Percentiles rank a stretch among this genome's conserved stretches.
These are phyloP conservation scores for Drosophila helvetica DNA, from an alignment of 2,888 invertebrate genomes.

Conservation along the genomic window DNA sequence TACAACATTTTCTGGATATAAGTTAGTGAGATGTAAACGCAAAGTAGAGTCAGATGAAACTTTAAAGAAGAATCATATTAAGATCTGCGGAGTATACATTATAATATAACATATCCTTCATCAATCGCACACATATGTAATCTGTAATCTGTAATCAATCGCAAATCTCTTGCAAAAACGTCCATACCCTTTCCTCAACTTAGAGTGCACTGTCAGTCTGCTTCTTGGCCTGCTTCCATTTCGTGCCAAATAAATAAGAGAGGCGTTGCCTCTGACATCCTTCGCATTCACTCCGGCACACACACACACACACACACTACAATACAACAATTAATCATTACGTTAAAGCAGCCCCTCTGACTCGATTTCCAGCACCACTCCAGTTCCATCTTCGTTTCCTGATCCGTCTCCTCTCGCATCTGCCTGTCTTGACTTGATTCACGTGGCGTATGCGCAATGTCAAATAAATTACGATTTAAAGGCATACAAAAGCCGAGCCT, in stretches of 20 bases:
- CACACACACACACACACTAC: constrained; percentile 2
- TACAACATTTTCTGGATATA: too few species aligned
- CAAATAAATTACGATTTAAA: constrained; percentile 70
- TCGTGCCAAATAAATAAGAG: constrained; percentile 70
- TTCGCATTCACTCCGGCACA: not conserved
- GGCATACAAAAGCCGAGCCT: constrained; percentile 21
- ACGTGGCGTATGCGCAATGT: constrained; percentile 73
- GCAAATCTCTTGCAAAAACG: not conserved
- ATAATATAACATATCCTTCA: too few species aligned
- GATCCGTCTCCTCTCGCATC: constrained; percentile 9
- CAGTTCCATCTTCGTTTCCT: not conserved
- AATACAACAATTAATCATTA: constrained; percentile 72
- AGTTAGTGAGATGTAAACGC: too few species aligned
- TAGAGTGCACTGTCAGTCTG: not conserved
- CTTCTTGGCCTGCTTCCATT: constrained; percentile 53
- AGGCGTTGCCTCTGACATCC: constrained; percentile 23
- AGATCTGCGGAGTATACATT: too few species aligned
- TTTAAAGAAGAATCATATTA: too few species aligned
- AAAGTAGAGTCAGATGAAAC: too few species aligned
- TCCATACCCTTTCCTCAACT: not conserved
- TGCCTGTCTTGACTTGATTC: constrained; percentile 35
- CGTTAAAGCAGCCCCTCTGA: constrained; percentile 64
- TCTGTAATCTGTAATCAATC: not conserved
- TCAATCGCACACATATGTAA: too few species aligned
- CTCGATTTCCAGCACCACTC: constrained; percentile 15